Evolutionary conservation across 2,888 invertebrate genomes (phyloP), one percentile per base, ranked within the genome.

Genomic region (Ormia ochracea): DNA sequence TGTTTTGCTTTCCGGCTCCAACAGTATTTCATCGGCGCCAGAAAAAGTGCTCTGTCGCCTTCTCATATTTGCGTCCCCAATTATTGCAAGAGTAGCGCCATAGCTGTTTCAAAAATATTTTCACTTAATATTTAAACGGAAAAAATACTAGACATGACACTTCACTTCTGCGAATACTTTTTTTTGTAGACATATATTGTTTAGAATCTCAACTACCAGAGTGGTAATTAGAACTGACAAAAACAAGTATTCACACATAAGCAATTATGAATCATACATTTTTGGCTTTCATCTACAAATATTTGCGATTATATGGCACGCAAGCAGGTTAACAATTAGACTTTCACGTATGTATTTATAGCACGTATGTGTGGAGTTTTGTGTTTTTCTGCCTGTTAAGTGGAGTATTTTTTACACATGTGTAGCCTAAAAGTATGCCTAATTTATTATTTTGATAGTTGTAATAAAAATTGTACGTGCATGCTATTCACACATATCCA

Each of bases 391-490:
- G 33, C 52, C 26, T 52, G 19, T 38, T 65, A 23, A 65, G 28
- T 33, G n/a, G 26, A 21, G 1, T 10, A 33, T 36, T 14, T 23
- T 0, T 48, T 33, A 10, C 14, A 4, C 26, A 4, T 36, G 28
- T 38, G 36, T 38, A 52, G 19, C 36, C 65, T 50, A n/a, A 52
- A 65, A 52, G 50, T 65, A n/a, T 38, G 17, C 26, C 38, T 38
- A 19, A 9, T 45, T 5, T 23, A 10, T 17, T 17, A 21, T 21
- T 38, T 26, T 65, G 12, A 50, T 63, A 23, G 23, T 14, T 5
- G 6, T 12, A 36, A 33, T 19, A 54, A 36, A n/a, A n/a, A 33
- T 3, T n/a, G 23, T 23, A 0, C 0, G 2, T 48, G 21, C 23
- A 6, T 48, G 48, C 10, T n/a, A 6, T 48, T 4, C 12, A n/a